Conservation (phyloP, 2,888 invertebrate genomes). For the Oegoconia quadripuncta region DNA sequence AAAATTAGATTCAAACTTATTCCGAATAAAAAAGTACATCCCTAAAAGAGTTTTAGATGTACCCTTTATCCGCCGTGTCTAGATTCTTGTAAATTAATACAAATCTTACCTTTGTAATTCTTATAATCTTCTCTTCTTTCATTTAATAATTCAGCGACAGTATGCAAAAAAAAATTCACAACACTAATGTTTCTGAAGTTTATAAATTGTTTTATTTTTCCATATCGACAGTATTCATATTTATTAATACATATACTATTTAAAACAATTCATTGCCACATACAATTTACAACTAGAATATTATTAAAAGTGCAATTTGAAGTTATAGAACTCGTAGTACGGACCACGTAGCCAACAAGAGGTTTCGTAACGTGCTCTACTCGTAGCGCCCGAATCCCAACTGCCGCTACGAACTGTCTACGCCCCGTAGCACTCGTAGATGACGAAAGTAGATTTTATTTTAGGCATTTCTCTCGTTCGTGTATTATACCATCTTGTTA, state of each 20-base stretch:
- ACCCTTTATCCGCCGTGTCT: too few species aligned
- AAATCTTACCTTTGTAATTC: neutral
- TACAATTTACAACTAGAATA: neutral
- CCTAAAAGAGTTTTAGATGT: too few species aligned
- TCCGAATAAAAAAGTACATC: too few species aligned
- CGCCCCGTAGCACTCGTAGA: slow-evolving; percentile 48
- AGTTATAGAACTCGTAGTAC: too few species aligned
- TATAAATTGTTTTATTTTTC: neutral
- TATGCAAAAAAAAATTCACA: neutral
- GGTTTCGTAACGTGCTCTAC: slow-evolving; percentile 46
- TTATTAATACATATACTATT: neutral
- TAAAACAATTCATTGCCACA: neutral
- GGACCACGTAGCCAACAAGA: too few species aligned
- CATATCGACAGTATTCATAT: neutral
- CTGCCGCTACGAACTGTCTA: slow-evolving; percentile 55
- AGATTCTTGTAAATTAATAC: too few species aligned
- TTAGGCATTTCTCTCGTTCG: too few species aligned
- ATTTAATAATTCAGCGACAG: neutral
- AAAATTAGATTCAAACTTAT: too few species aligned
- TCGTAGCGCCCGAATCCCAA: slow-evolving; percentile 51
- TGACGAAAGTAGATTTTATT: too few species aligned
- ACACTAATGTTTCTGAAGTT: neutral
- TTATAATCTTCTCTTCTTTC: neutral
- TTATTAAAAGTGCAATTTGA: too few species aligned
- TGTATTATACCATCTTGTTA: too few species aligned